Conservation (phyloP, 2,113 vertebrate genomes). For the Saccopteryx leptura region DNA sequence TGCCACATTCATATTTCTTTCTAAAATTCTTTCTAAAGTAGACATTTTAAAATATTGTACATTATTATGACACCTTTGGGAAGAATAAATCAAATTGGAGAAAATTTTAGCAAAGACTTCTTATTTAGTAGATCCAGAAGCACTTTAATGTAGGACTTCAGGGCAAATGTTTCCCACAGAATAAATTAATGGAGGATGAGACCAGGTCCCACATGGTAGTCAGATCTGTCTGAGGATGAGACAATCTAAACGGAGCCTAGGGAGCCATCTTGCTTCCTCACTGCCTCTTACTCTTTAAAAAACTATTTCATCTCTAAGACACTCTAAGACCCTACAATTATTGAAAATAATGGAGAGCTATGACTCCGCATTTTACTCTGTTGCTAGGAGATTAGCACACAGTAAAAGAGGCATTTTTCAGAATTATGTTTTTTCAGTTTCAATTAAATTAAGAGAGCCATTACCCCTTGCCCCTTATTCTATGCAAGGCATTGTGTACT, state of each 20-base stretch:
- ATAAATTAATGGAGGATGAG: neutral
- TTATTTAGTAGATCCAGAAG: constrained; percentile 11
- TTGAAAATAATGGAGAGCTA: neutral
- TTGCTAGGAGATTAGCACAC: constrained; percentile 44
- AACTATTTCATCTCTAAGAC: neutral
- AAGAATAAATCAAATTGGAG: constrained; percentile 65
- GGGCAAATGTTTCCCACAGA: neutral
- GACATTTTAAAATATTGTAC: constrained; percentile 50
- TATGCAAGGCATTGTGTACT: neutral
- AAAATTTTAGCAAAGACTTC: constrained; percentile 42
- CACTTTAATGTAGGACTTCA: constrained; percentile 19
- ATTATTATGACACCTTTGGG: constrained; percentile 19
- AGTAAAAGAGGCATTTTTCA: constrained; percentile 30
- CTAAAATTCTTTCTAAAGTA: constrained; percentile 53
- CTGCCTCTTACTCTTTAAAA: neutral
- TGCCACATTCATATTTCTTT: constrained; percentile 55
- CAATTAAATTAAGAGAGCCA: neutral
- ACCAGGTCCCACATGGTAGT: neutral
- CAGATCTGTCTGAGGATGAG: neutral
- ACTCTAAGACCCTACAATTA: neutral
- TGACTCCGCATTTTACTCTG: neutral
- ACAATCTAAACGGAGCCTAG: neutral
- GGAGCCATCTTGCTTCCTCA: neutral
- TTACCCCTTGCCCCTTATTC: neutral
- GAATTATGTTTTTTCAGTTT: constrained; percentile 37